Percentiles rank a stretch among this genome's conserved stretches.
phyloP scores from a whole-genome alignment of 2,113 vertebrate species.

The Anolis sagrei region DNA sequence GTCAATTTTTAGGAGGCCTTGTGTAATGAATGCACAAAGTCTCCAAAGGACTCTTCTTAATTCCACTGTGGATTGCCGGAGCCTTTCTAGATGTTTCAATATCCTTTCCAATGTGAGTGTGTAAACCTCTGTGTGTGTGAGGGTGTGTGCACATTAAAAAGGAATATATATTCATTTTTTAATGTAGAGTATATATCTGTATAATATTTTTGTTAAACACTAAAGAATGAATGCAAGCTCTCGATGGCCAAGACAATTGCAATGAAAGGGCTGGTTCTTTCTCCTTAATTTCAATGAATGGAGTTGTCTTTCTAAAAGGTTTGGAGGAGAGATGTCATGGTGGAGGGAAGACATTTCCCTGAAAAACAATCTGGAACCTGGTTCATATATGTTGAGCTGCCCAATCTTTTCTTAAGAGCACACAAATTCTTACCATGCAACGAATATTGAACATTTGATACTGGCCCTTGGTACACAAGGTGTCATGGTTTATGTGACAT shows the following conservation, averaged over 20 bases:
- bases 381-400: background rate
- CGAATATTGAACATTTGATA: background rate
- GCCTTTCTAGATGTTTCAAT: slow-evolving; percentile 36
- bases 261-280: slow-evolving; percentile 42
- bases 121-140: slow-evolving; percentile 24
- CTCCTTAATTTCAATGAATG: slow-evolving; percentile 24
- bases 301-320: background rate
- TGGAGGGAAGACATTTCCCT: background rate
- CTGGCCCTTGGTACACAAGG: background rate
- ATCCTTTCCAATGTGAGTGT: background rate
- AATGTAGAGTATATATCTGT: background rate
- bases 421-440: background rate
- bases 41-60: slow-evolving; percentile 12
- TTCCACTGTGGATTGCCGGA: slow-evolving; percentile 49
- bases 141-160: slow-evolving; percentile 37
- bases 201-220: slow-evolving; percentile 48
- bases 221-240: slow-evolving; percentile 44
- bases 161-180: background rate
- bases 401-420: background rate
- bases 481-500: too few species aligned
- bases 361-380: background rate
- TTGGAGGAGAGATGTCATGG: background rate
- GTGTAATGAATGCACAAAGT: slow-evolving; percentile 17
- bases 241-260: slow-evolving; percentile 53
- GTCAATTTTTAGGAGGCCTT: slow-evolving; percentile 63